Evolutionary conservation across 2,113 vertebrate species (phyloP).

Genomic region (Heterotis niloticus): DNA sequence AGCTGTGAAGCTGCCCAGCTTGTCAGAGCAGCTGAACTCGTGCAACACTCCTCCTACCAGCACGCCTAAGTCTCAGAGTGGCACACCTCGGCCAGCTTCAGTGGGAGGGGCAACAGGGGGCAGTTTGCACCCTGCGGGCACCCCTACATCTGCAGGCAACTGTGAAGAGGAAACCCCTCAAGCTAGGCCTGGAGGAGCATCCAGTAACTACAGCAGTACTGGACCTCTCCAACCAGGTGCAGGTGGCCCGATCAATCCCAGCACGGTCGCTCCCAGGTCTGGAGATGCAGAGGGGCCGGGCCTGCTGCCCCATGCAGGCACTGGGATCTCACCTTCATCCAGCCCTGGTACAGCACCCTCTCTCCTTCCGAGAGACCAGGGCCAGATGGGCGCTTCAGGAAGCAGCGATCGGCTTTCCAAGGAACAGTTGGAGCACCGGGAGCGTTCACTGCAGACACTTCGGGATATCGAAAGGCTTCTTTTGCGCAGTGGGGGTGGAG

Average conservation of each 20-base stretch:
- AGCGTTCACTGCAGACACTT: constrained; percentile 90
- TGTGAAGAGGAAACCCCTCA: constrained; percentile 62
- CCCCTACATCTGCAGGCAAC: constrained; percentile 56
- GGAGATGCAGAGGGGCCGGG: constrained; percentile 45
- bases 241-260: constrained; percentile 55
- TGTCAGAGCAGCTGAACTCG: constrained; percentile 72
- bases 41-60: constrained; percentile 69
- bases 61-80: constrained; percentile 78
- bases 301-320: constrained; percentile 43
- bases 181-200: constrained; percentile 44
- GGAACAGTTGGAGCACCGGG: constrained; percentile 92
- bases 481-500: constrained; percentile 73
- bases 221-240: constrained; percentile 65
- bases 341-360: constrained; percentile 58
- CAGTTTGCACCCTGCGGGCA: constrained; percentile 52
- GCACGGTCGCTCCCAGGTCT: constrained; percentile 44
- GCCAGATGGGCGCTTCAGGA: constrained; percentile 44
- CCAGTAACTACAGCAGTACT: constrained; percentile 54
- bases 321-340: constrained; percentile 54
- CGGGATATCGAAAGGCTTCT: constrained; percentile 89
- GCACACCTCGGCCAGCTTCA: constrained; percentile 58
- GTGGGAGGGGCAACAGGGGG: constrained; percentile 52
- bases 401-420: constrained; percentile 80
- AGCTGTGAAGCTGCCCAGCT: constrained; percentile 67
- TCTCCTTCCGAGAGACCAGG: constrained; percentile 54